Percentiles rank a stretch among this genome's conserved stretches.
These are phyloP conservation scores for Apus apus DNA, from an alignment of 2,113 vertebrate genomes.

Conservation along the genomic window DNA sequence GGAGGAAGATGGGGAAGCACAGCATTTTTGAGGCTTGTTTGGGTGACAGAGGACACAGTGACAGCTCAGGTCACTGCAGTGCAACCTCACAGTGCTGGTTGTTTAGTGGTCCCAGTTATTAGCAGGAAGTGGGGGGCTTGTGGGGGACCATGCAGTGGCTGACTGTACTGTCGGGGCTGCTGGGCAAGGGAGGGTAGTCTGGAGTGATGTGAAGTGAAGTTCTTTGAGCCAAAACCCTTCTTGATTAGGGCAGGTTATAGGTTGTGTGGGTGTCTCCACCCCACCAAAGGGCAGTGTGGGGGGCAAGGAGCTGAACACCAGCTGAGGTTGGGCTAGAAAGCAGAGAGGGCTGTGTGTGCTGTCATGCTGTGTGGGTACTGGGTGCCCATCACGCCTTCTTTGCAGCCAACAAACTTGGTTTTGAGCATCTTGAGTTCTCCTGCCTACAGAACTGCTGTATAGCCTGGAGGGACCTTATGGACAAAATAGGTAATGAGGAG, in stretches of 20 bases:
- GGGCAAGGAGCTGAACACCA: not conserved
- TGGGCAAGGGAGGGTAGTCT: not conserved
- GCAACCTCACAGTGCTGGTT: not conserved
- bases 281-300: not conserved
- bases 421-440: not conserved
- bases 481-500: not conserved
- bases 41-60: not conserved
- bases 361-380: not conserved
- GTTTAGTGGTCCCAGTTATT: not conserved
- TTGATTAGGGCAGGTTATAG: not conserved
- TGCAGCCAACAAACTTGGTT: not conserved
- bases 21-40: not conserved
- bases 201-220: not conserved
- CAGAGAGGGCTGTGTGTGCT: not conserved
- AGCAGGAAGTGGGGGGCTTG: not conserved
- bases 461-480: not conserved
- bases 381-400: not conserved
- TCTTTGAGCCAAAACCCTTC: not conserved
- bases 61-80: not conserved
- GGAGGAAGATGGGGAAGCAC: not conserved
- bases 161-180: fast-evolving
- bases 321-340: not conserved
- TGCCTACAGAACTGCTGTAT: not conserved
- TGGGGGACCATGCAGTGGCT: fast-evolving
- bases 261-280: not conserved